Percentiles rank a stretch among this genome's conserved stretches.
phyloP scores from a whole-genome alignment of 1,140 invertebrate species.

The Globodera ellingtonae region DNA sequence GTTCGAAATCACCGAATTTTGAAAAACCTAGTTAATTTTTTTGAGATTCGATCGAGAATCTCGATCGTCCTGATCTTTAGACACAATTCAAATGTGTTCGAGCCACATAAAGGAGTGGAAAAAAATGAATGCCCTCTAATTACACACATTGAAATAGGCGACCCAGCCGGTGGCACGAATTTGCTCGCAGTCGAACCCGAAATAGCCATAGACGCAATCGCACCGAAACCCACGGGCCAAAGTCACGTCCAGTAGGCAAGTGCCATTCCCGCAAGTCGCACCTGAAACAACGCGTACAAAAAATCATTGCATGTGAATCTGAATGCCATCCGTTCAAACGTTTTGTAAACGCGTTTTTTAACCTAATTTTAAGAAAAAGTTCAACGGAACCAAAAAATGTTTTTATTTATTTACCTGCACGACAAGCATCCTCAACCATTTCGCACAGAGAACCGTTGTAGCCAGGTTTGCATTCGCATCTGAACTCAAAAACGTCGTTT shows the following conservation, averaged over 20 bases:
- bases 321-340: too few species aligned
- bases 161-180: background rate
- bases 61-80: too few species aligned
- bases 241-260: background rate
- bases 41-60: background rate
- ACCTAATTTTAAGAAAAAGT: background rate
- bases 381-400: background rate
- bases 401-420: background rate
- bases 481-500: background rate
- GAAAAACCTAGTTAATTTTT: too few species aligned
- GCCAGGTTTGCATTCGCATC: background rate
- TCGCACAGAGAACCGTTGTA: background rate
- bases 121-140: too few species aligned
- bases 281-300: background rate
- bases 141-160: conserved; percentile 1
- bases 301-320: too few species aligned
- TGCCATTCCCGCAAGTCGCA: background rate
- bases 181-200: background rate
- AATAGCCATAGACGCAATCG: background rate
- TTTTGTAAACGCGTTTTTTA: too few species aligned
- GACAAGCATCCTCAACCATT: background rate
- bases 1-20: background rate
- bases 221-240: background rate
- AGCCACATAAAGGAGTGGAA: too few species aligned
- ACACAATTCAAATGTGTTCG: too few species aligned